Percentiles rank a stretch among this genome's conserved stretches.
Conservation (phyloP, 2,797 vertebrate genomes). For the Lepus townsendii region DNA sequence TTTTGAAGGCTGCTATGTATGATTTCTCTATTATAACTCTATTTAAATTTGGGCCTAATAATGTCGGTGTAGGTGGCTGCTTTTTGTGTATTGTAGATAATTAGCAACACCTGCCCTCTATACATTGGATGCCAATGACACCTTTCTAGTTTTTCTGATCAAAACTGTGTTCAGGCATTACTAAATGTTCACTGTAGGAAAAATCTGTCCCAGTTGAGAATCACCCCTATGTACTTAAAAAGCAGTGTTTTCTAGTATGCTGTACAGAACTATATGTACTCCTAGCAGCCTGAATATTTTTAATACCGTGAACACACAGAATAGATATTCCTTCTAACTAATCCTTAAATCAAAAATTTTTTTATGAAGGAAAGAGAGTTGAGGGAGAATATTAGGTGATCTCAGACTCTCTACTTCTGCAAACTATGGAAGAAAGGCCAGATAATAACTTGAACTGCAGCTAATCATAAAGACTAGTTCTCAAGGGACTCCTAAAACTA, state of each 20-base stretch:
- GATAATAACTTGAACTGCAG: background rate
- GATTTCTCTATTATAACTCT: background rate
- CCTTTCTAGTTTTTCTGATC: background rate
- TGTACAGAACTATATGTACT: background rate
- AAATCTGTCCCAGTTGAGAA: background rate
- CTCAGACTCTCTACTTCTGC: constrained; percentile 5
- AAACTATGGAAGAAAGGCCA: background rate
- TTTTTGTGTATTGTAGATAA: background rate
- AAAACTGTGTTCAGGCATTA: background rate
- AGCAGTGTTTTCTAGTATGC: background rate
- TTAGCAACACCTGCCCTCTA: background rate
- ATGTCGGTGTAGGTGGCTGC: background rate
- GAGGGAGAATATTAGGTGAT: background rate
- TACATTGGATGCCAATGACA: background rate
- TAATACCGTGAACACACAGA: background rate
- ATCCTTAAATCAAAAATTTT: background rate
- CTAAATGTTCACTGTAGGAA: background rate
- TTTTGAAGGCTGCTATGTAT: background rate
- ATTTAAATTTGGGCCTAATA: background rate
- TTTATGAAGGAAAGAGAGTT: background rate
- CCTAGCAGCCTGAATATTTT: background rate
- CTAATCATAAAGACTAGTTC: constrained; percentile 9
- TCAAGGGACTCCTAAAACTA: background rate
- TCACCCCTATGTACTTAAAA: background rate
- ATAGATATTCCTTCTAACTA: constrained; percentile 2